Conservation (phyloP, 2,797 vertebrate genomes). For the Thunnus albacares region DNA sequence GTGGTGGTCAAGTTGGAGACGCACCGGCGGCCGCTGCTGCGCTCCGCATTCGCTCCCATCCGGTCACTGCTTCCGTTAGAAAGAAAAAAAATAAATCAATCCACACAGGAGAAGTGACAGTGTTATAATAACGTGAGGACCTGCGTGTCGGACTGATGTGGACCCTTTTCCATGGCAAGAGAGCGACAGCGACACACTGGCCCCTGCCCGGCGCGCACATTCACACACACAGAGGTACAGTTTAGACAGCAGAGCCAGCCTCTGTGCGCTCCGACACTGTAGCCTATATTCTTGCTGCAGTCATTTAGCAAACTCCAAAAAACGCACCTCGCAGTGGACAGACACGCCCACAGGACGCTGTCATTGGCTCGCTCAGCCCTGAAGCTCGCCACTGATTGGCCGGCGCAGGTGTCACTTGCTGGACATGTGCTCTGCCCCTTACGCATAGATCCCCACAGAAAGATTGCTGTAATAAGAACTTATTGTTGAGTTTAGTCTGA, state of each 20-base stretch:
- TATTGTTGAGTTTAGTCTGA: constrained; percentile 32
- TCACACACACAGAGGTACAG: constrained; percentile 17
- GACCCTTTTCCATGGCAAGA: constrained; percentile 63
- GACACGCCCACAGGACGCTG: constrained; percentile 80
- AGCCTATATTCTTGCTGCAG: constrained; percentile 93
- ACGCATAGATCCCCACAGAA: constrained; percentile 2
- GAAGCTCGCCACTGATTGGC: constrained; percentile 73
- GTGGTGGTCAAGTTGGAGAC: constrained; percentile 81
- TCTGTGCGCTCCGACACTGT: constrained; percentile 82
- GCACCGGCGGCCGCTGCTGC: constrained; percentile 69
- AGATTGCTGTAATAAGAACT: constrained; percentile 36
- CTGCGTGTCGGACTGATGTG: constrained; percentile 38
- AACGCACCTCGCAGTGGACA: constrained; percentile 79
- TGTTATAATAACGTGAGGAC: constrained; percentile 33
- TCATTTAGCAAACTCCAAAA: constrained; percentile 96
- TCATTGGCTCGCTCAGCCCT: constrained; percentile 73
- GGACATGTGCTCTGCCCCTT: constrained; percentile 32
- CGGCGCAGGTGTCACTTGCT: constrained; percentile 53
- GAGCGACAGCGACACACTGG: constrained; percentile 20
- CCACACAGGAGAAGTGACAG: constrained; percentile 14
- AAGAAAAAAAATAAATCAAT: neutral
- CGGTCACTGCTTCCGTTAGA: constrained; percentile 40
- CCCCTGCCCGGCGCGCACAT: constrained; percentile 39
- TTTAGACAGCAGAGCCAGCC: constrained; percentile 53
- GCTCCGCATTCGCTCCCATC: constrained; percentile 71